Evolutionary conservation across 2,113 vertebrate species (phyloP).

Genomic region (Urocitellus parryii): DNA sequence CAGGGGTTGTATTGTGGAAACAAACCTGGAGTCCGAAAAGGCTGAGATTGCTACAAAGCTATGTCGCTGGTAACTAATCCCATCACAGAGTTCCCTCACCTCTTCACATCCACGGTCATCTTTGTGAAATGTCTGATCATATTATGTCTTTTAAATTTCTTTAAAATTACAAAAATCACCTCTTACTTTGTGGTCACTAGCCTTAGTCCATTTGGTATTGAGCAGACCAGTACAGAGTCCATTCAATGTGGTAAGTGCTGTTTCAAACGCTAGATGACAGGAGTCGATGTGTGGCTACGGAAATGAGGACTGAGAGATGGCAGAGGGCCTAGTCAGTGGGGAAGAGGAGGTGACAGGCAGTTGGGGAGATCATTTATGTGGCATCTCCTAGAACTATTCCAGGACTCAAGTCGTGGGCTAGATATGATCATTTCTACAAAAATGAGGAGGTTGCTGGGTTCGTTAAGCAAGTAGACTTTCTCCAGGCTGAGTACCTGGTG

Average conservation of each 20-base stretch:
- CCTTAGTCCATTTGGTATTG: background rate
- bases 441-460: background rate
- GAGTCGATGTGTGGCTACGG: background rate
- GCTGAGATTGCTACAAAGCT: background rate
- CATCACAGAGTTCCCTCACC: accelerated
- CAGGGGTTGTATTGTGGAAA: background rate
- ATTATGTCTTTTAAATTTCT: background rate
- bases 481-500: background rate
- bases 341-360: background rate
- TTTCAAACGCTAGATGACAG: background rate
- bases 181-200: background rate
- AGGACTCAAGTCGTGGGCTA: accelerated
- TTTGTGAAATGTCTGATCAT: background rate
- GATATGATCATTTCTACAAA: background rate
- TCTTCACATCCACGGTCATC: background rate
- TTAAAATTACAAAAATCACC: background rate
- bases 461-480: background rate
- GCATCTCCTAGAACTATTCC: background rate
- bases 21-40: background rate
- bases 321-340: accelerated
- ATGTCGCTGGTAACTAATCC: no score
- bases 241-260: background rate
- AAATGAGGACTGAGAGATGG: no score
- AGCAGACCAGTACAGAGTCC: background rate
- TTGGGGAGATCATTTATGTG: background rate